These are phyloP conservation scores for Cryptomyrus ogoouensis DNA, from an alignment of 2,113 vertebrate genomes.

Conservation along the genomic window DNA sequence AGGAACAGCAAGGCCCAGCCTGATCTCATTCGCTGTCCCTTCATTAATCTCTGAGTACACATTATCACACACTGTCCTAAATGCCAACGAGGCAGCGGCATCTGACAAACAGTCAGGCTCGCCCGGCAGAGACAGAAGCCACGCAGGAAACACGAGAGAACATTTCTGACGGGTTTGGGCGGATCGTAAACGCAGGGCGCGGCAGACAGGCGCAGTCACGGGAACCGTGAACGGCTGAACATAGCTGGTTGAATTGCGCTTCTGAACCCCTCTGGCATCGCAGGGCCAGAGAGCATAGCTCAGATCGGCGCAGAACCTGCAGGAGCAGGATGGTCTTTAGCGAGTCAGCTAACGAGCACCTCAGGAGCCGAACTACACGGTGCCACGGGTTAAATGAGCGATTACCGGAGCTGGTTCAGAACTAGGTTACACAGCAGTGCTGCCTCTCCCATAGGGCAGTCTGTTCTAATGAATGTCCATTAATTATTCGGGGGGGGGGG, in stretches of 20 bases:
- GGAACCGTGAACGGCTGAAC: not conserved
- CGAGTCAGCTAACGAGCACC: not conserved
- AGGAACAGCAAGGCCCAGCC: not conserved
- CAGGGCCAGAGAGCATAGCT: not conserved
- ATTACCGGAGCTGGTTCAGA: not conserved
- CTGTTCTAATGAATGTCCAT: conserved; percentile 62
- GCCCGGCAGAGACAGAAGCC: not conserved
- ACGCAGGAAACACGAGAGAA: not conserved
- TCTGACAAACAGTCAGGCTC: conserved; percentile 27
- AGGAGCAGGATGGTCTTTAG: not conserved
- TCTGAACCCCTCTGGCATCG: not conserved
- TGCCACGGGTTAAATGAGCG: not conserved
- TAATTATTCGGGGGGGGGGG: conserved; percentile 55
- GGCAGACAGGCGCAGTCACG: not conserved
- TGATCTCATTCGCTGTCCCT: conserved; percentile 25
- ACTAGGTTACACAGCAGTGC: not conserved
- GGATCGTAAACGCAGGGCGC: not conserved
- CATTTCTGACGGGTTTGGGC: not conserved
- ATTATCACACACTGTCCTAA: conserved; percentile 20
- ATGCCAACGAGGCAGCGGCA: conserved; percentile 7
- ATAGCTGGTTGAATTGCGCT: not conserved
- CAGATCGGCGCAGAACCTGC: not conserved
- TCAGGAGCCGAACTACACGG: not conserved
- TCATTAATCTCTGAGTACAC: conserved; percentile 30
- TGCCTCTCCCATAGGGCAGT: conserved; percentile 39